Conservation (phyloP, 92 coral and sea anemone species). For the Zoanthus solanderi region DNA sequence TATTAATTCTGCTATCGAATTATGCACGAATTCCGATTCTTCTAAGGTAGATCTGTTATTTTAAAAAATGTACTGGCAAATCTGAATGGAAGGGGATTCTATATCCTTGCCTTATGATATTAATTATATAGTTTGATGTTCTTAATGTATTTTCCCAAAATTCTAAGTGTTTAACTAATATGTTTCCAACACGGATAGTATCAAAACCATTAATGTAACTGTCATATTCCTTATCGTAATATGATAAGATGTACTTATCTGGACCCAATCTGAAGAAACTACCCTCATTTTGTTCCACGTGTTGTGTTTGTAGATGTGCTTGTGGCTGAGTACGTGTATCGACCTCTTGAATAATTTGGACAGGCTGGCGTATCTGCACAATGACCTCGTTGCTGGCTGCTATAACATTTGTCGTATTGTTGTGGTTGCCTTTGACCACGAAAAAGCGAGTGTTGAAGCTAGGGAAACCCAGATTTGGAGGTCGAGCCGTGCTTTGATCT, state of each 20-base stretch:
- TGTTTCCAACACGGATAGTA: not conserved
- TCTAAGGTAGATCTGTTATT: too few species aligned
- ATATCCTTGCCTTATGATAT: too few species aligned
- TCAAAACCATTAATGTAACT: constrained; percentile 6
- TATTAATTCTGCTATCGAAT: too few species aligned
- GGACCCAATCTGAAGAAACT: not conserved
- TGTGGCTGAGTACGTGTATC: not conserved
- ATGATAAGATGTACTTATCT: not conserved
- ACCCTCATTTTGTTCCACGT: not conserved
- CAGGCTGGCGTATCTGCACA: constrained; percentile 35
- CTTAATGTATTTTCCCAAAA: constrained; percentile 7
- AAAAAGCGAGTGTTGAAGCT: not conserved
- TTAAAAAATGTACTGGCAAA: too few species aligned
- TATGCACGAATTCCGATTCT: too few species aligned
- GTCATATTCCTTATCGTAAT: not conserved
- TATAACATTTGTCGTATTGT: constrained; percentile 57
- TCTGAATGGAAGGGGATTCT: too few species aligned
- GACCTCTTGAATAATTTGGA: not conserved
- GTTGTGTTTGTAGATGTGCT: not conserved
- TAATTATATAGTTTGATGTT: too few species aligned
- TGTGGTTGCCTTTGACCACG: constrained; percentile 48
- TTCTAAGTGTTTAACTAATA: not conserved
- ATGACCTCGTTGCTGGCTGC: constrained; percentile 54
- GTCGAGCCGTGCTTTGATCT: not conserved
- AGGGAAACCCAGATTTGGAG: constrained; percentile 26